Conservation (phyloP, 2,113 vertebrate species). For the Dicentrarchus labrax region DNA sequence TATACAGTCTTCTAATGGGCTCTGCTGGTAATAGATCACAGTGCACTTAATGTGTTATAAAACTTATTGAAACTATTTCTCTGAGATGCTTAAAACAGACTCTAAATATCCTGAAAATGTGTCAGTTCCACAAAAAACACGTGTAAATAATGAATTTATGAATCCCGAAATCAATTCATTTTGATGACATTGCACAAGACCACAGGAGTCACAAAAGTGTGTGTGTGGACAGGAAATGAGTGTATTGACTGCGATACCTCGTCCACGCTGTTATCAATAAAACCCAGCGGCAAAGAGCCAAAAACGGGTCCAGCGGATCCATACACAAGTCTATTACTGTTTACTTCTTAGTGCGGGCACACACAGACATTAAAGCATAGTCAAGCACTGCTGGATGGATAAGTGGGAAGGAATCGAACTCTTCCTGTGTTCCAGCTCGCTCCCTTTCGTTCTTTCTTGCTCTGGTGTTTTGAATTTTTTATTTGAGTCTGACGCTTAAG, state of each 20-base stretch:
- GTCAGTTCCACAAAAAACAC: too few relatives aligned
- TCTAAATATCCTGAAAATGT: background rate
- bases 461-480: background rate
- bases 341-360: background rate
- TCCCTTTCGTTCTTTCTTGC: background rate
- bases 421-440: background rate
- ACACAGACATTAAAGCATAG: background rate
- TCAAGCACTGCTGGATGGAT: background rate
- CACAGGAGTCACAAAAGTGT: background rate
- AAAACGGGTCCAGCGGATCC: slow-evolving; percentile 11
- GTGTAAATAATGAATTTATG: background rate
- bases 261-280: slow-evolving; percentile 15
- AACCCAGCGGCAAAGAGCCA: slow-evolving; percentile 1
- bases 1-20: background rate
- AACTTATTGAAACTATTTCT: background rate
- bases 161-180: background rate
- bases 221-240: slow-evolving; percentile 6
- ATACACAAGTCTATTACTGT: slow-evolving; percentile 4
- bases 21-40: slow-evolving; percentile 9
- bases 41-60: background rate
- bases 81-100: background rate
- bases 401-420: background rate
- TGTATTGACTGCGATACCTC: slow-evolving; percentile 10
- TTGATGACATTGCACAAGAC: background rate
- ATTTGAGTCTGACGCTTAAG: too few relatives aligned